phyloP scores from a whole-genome alignment of 2,113 vertebrate genomes.

The Erythrocebus patas region DNA sequence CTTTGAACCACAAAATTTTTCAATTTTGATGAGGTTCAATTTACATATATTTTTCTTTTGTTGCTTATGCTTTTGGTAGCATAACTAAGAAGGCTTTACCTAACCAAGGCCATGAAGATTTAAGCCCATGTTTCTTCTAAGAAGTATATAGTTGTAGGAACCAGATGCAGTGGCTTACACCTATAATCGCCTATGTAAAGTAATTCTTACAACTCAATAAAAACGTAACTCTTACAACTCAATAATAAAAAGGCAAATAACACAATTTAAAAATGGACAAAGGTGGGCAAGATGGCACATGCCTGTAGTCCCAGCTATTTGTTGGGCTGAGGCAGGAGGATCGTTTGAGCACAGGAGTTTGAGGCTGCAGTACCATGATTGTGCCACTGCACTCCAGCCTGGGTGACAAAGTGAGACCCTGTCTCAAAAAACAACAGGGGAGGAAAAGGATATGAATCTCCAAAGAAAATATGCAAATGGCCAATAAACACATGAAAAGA shows the following conservation, averaged over 20 bases:
- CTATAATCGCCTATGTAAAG: too few relatives aligned
- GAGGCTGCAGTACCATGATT: too few relatives aligned
- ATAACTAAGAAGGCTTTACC: background rate
- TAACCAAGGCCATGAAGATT: background rate
- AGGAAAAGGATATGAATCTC: background rate
- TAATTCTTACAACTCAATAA: background rate
- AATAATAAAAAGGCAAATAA: background rate
- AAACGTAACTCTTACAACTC: background rate
- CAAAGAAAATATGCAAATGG: background rate
- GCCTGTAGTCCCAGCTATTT: too few relatives aligned
- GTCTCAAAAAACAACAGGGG: too few relatives aligned
- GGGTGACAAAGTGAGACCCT: too few relatives aligned
- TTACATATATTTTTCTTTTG: background rate
- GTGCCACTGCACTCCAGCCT: too few relatives aligned
- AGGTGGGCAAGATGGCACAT: background rate
- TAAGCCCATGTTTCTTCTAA: background rate
- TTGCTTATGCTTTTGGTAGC: background rate
- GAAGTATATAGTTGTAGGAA: too few relatives aligned
- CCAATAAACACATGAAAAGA: background rate
- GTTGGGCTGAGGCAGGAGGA: too few relatives aligned
- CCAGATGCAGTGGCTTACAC: too few relatives aligned
- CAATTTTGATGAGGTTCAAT: background rate
- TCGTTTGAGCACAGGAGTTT: too few relatives aligned
- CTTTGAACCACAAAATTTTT: background rate
- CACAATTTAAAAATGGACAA: background rate